Conservation (phyloP, 2,113 vertebrate species). For the Microcebus tavaratra region DNA sequence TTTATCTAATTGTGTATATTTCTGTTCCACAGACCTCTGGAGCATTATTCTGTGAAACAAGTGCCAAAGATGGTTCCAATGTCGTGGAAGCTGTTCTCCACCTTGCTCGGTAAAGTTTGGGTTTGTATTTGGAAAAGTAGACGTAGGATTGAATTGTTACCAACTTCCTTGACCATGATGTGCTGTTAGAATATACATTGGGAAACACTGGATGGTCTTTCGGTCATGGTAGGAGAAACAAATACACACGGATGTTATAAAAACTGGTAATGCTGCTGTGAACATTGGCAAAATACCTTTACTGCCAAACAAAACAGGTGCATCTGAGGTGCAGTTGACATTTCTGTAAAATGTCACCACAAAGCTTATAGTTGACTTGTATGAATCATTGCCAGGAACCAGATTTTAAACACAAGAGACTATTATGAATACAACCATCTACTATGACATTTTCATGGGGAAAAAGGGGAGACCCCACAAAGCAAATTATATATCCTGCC, state of each 20-base stretch:
- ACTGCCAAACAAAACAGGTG: constrained; percentile 41
- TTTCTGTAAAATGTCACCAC: constrained; percentile 47
- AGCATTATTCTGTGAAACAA: constrained; percentile 95
- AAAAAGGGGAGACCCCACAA: not conserved
- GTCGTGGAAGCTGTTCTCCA: constrained; percentile 94
- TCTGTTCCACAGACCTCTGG: constrained; percentile 87
- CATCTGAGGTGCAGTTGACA: not conserved
- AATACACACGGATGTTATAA: constrained; percentile 1
- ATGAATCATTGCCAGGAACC: constrained; percentile 64
- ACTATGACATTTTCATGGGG: constrained; percentile 26
- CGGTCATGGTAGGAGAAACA: not conserved
- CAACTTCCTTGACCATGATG: not conserved
- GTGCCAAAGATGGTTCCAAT: constrained; percentile 94
- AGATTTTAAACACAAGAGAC: constrained; percentile 37
- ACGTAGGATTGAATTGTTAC: not conserved
- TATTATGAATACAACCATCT: constrained; percentile 42
- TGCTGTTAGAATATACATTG: not conserved
- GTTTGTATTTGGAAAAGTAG: not conserved
- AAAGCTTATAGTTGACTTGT: constrained; percentile 55
- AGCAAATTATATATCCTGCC: not conserved
- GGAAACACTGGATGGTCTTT: not conserved
- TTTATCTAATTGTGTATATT: not conserved
- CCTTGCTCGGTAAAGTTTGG: constrained; percentile 90
- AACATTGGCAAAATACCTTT: not conserved
- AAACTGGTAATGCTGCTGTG: not conserved